Evolutionary conservation across 1,140 invertebrate species (phyloP), one percentile per base, ranked within the genome.

Genomic region (Oncopeltus fasciatus): DNA sequence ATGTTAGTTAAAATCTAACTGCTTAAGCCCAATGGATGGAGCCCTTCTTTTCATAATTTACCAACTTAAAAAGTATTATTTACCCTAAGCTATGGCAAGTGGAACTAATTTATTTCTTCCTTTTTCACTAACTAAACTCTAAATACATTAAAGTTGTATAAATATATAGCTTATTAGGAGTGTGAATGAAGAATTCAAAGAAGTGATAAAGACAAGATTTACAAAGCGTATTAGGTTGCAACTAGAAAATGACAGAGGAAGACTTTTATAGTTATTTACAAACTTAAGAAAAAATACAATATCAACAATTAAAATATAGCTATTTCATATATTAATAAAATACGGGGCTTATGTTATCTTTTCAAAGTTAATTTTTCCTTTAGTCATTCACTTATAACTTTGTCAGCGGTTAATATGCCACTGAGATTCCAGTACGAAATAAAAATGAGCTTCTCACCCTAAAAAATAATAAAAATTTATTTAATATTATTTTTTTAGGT

Each of bases 141-240:
- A 8, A 38, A 38, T 38, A 38, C 14, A 38, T 38, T 38, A 5
- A 8, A 5, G 14, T 38, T 8, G 5, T 18, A 49, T 49, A 49
- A 9, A 49, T 9, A 49, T 49, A 49, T 49, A 38, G 18, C 18
- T 20, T 49, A 49, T 49, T 9, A n/a, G n/a, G n/a, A 9, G 18
- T 49, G 21, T 18, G 18, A 20, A 49, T 49, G 21, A 9, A 9
- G 5, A 49, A 20, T 8, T n/a, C 4, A 9, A 18, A 9, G 18
- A 49, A 49, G 47, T 49, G 47, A 49, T 49, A 24, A 43, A 49
- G 47, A 49, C 47, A 49, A 49, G 47, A 49, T 9, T 49, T 20
- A 20, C 21, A 5, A 49, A 49, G 47, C 47, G 47, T 49, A 49
- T n/a, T 49, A 24, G 21, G 47, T 49, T 49, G 47, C 47, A 49